Evolutionary conservation across 2,888 invertebrate species (phyloP), one percentile per base, ranked within the genome.

Genomic region (Timema cristinae): DNA sequence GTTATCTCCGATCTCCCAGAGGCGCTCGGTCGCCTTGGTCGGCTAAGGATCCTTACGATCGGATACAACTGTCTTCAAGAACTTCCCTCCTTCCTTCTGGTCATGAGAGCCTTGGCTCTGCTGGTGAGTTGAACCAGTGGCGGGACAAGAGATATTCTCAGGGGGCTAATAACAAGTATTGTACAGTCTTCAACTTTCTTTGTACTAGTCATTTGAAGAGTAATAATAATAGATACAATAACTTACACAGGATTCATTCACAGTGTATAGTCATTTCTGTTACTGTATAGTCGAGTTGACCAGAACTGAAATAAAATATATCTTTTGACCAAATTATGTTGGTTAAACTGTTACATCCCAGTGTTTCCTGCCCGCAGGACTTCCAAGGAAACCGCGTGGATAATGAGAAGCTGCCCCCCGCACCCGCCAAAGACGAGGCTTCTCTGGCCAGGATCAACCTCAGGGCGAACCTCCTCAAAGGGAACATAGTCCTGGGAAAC

Each of bases 401-500:
- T 49, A 68, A 50, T n/a, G 52, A 50, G 52, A 72, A 71, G 70
- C 70, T 72, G 67, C 69, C 69, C 54, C 69, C 69, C 54, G 50
- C 68, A 8, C 68, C 72, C 9, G 47, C 47, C 49, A 71, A 75
- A 67, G 74, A 71, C n/a, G 70, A 68, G 32, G 82, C 86, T 47
- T 87, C 88, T 10, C 82, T 92, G 16, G 90, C 90, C 54, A 90
- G 87, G 76, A 88, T 93, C n/a, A 92, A 91, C 80, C 83, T 93
- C 59, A 85, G 92, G 70, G 89, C 91, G 75, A 93, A 93, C 81
- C 87, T 90, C 75, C 83, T 93, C 50, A 92, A 93, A 81, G 93
- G 93, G 72, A 92, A 90, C 83, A 93, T 94, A 75, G 90, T 93
- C 76, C 87, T 94, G 69, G 93, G 92, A 71, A 93, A 93, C 81